Percentiles rank a stretch among this genome's conserved stretches.
These are phyloP conservation scores for Theocolax elegans DNA, from an alignment of 1,140 invertebrate species.

Conservation along the genomic window DNA sequence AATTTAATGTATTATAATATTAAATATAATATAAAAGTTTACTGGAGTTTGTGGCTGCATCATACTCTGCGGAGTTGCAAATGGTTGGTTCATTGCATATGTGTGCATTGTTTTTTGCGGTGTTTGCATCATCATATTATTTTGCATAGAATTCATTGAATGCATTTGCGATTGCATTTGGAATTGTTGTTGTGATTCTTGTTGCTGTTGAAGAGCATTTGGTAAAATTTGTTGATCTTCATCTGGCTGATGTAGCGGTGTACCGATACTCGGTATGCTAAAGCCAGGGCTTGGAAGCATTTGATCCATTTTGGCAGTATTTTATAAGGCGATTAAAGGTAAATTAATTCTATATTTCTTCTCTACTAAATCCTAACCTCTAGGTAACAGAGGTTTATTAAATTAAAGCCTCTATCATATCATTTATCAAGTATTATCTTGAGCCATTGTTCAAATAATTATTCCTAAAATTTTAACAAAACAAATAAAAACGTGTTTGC, in stretches of 20 bases:
- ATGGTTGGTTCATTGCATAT: constrained; percentile 73
- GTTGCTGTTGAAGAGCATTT: constrained; percentile 82
- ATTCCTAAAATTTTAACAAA: too few species aligned
- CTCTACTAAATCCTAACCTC: constrained; percentile 14
- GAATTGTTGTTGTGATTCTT: constrained; percentile 65
- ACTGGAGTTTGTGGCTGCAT: constrained; percentile 92
- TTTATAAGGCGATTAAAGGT: background rate
- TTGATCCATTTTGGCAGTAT: constrained; percentile 77
- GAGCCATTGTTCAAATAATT: constrained; percentile 17
- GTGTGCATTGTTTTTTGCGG: constrained; percentile 78
- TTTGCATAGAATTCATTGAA: constrained; percentile 69
- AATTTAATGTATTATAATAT: constrained; percentile 22
- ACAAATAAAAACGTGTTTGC: background rate
- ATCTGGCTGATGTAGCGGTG: constrained; percentile 89
- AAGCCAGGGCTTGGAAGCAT: constrained; percentile 90
- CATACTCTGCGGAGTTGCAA: constrained; percentile 77
- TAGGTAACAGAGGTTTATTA: background rate
- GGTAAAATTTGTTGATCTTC: constrained; percentile 89
- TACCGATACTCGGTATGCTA: constrained; percentile 90
- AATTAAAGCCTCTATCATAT: background rate
- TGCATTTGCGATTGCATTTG: constrained; percentile 70
- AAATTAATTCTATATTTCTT: background rate
- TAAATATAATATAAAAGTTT: constrained; percentile 44
- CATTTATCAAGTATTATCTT: constrained; percentile 11
- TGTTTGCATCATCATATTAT: constrained; percentile 68